These are phyloP conservation scores for Thryonomys swinderianus DNA, from an alignment of 2,113 vertebrate species.

Conservation along the genomic window DNA sequence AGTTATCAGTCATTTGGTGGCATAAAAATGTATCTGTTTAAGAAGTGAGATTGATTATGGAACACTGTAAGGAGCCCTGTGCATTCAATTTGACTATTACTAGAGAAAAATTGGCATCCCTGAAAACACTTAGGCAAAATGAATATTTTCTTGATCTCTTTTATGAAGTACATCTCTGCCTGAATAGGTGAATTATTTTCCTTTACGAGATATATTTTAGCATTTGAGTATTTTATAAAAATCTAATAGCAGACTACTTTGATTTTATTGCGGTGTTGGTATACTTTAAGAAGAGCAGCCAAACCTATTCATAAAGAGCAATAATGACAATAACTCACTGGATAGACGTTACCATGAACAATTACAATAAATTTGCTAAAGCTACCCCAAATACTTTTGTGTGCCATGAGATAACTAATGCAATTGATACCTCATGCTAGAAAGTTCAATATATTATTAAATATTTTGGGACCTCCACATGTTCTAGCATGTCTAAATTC, in stretches of 20 bases:
- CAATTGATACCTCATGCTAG: background rate
- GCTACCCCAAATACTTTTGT: background rate
- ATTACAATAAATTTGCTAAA: conserved; percentile 38
- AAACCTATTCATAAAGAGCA: background rate
- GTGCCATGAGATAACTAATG: background rate
- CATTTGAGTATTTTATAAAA: conserved; percentile 20
- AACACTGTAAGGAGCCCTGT: background rate
- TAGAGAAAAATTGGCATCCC: background rate
- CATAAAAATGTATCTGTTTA: conserved; percentile 3
- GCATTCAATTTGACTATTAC: background rate
- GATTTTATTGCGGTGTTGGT: background rate
- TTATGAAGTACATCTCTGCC: background rate
- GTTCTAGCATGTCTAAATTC: background rate
- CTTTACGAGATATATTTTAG: background rate
- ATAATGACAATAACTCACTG: conserved; percentile 36
- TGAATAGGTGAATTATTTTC: conserved; percentile 9
- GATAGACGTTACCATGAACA: background rate
- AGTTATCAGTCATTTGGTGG: conserved; percentile 34
- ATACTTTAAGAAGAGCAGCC: conserved; percentile 24
- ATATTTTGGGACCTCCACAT: background rate
- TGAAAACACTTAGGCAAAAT: conserved; percentile 4
- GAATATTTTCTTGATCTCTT: background rate
- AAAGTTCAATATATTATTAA: background rate
- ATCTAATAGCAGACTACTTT: background rate
- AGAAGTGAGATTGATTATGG: background rate